Conservation (phyloP, 2,113 vertebrate species). For the Gavialis gangeticus region DNA sequence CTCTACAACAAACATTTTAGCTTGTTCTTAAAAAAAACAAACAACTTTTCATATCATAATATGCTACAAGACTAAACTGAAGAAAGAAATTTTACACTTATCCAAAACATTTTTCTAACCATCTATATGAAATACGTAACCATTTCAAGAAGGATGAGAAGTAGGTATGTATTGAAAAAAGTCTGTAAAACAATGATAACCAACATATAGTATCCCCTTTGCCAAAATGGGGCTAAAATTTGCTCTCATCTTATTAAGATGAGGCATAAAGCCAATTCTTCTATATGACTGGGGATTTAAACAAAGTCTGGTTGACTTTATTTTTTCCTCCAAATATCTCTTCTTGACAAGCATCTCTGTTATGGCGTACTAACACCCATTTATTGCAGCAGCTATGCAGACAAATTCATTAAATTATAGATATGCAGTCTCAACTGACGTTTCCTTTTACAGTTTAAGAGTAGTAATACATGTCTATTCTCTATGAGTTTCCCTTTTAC, state of each 20-base stretch:
- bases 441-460: conserved; percentile 2
- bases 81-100: conserved; percentile 57
- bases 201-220: neutral
- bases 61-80: conserved; percentile 68
- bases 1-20: conserved; percentile 82
- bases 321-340: conserved; percentile 73
- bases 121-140: conserved; percentile 10
- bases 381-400: conserved; percentile 61
- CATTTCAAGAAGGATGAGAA: neutral
- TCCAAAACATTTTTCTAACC: conserved; percentile 7
- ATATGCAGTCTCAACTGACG: neutral
- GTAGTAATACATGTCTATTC: neutral
- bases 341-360: conserved; percentile 75
- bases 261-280: conserved; percentile 64
- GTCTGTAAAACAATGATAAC: conserved; percentile 9
- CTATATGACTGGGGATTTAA: conserved; percentile 61
- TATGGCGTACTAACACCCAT: conserved; percentile 33
- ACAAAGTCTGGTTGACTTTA: conserved; percentile 37
- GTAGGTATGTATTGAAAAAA: conserved; percentile 12
- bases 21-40: conserved; percentile 73
- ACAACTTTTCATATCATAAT: conserved; percentile 56
- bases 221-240: neutral
- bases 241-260: neutral
- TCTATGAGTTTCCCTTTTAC: conserved; percentile 21
- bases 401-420: conserved; percentile 14